A percentile compares a stretch with the other conserved stretches of the same genome.
phyloP scores from a whole-genome alignment of 1,140 invertebrate genomes.

The Drosophila triauraria region DNA sequence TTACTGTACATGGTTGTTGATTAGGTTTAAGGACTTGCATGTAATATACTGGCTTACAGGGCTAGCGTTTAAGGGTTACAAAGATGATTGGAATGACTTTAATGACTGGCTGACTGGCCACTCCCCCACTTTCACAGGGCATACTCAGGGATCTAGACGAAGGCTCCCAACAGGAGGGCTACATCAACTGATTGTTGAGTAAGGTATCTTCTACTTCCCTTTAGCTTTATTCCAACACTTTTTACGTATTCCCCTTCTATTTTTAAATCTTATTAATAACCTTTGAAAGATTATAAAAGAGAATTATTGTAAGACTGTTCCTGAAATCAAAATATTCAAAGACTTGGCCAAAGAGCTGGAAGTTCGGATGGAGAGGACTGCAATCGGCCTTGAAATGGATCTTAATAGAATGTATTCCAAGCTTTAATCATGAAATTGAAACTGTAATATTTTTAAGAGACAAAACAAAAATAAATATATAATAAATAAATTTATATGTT shows the following conservation, averaged over 20 bases:
- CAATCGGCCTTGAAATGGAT: background rate
- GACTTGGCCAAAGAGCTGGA: background rate
- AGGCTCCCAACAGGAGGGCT: slow-evolving; percentile 41
- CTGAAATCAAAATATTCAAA: background rate
- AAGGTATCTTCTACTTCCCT: slow-evolving; percentile 46
- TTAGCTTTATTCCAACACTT: background rate
- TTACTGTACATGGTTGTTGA: slow-evolving; percentile 19
- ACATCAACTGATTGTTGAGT: slow-evolving; percentile 47
- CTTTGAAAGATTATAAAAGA: background rate
- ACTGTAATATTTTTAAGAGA: slow-evolving; percentile 4
- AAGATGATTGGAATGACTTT: slow-evolving; percentile 11
- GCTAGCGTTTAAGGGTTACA: slow-evolving; percentile 1
- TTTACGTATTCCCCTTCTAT: background rate
- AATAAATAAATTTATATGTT: background rate
- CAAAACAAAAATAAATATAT: background rate
- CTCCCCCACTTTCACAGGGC: slow-evolving; percentile 59
- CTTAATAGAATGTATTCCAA: background rate
- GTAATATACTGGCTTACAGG: slow-evolving; percentile 16
- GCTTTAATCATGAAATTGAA: background rate
- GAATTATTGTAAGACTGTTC: background rate
- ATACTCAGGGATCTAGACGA: slow-evolving; percentile 66
- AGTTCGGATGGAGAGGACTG: background rate
- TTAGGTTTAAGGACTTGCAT: slow-evolving; percentile 15
- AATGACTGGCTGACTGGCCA: slow-evolving; percentile 39
- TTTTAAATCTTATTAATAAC: background rate